A percentile compares a stretch with the other conserved stretches of the same genome.
Evolutionary conservation across 2,888 invertebrate genomes (phyloP).

Genomic region (Synergus japonicus): DNA sequence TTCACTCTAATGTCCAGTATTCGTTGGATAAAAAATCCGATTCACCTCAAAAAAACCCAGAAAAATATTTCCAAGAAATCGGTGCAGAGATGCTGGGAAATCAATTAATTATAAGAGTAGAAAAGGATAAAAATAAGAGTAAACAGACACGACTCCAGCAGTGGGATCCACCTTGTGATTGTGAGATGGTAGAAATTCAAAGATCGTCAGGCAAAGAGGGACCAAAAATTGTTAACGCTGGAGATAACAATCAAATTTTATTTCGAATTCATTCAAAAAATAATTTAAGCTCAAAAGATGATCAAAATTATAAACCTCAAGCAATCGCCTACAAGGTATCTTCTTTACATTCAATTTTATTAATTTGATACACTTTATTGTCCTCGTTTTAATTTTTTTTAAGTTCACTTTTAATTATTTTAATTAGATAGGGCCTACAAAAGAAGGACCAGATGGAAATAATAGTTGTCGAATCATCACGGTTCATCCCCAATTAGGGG

Average conservation of each 20-base stretch:
- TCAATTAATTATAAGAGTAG: constrained; percentile 83
- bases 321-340: constrained; percentile 64
- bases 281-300: constrained; percentile 56
- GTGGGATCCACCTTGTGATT: constrained; percentile 72
- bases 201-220: constrained; percentile 64
- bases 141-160: constrained; percentile 53
- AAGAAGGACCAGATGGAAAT: constrained; percentile 52
- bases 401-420: constrained; percentile 25
- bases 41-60: neutral
- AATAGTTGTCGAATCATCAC: constrained; percentile 67
- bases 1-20: neutral
- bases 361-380: constrained; percentile 42
- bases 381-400: neutral
- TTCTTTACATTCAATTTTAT: constrained; percentile 17
- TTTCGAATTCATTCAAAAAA: constrained; percentile 66
- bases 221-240: constrained; percentile 68
- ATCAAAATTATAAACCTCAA: constrained; percentile 60
- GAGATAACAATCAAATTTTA: constrained; percentile 69
- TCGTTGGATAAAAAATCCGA: neutral
- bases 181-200: constrained; percentile 69
- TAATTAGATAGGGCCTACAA: constrained; percentile 54
- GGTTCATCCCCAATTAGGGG: constrained; percentile 64
- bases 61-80: constrained; percentile 82
- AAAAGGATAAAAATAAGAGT: constrained; percentile 79
- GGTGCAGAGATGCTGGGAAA: constrained; percentile 83